A percentile compares a stretch with the other conserved stretches of the same genome.
Conservation (phyloP, 35 echinoderm and acorn worm genomes). For the Anneissia japonica region DNA sequence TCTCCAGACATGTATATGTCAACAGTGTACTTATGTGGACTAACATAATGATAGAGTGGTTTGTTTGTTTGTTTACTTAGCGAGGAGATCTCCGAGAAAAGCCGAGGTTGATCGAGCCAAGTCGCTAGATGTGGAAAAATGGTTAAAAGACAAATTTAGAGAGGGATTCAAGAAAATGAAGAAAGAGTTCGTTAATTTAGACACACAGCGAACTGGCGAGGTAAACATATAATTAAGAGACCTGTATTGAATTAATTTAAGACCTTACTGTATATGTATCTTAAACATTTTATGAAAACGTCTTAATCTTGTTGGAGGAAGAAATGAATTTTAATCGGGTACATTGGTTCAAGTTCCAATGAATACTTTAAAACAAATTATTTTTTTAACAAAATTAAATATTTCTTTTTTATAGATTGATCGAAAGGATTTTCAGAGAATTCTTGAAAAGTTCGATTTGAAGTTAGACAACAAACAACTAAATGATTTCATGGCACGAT, state of each 20-base stretch:
- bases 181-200: conserved; percentile 75
- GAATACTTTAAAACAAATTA: no score
- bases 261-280: no score
- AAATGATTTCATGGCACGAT: conserved; percentile 67
- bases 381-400: no score
- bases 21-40: no score
- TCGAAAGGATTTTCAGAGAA: conserved; percentile 45
- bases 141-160: conserved; percentile 97
- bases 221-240: conserved; percentile 31
- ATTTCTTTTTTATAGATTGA: conserved; percentile 48
- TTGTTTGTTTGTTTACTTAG: conserved; percentile 27
- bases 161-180: conserved; percentile 79
- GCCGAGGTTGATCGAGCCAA: conserved; percentile 56
- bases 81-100: conserved; percentile 51
- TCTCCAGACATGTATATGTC: no score
- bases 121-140: conserved; percentile 83
- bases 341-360: no score
- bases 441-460: conserved; percentile 78
- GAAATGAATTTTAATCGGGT: no score
- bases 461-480: conserved; percentile 67
- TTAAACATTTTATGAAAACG: no score
- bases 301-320: no score
- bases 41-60: no score
- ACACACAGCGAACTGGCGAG: conserved; percentile 73
- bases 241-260: no score